Conservation (phyloP, 2,797 vertebrate genomes). For the Ctenochaetus hawaiiensis region DNA sequence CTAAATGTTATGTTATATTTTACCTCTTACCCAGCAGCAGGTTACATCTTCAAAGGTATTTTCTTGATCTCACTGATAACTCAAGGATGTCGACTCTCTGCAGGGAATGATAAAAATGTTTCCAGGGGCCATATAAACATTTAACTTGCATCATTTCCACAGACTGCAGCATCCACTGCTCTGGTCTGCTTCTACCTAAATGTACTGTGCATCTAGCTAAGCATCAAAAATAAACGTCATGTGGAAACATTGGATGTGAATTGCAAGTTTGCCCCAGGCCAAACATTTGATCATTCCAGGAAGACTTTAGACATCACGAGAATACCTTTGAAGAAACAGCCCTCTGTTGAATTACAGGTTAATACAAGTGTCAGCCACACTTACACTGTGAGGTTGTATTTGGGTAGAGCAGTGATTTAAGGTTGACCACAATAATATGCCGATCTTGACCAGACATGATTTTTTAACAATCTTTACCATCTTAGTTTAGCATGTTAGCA, state of each 20-base stretch:
- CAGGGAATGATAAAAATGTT: conserved; percentile 20
- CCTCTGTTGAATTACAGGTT: not conserved
- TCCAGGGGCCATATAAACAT: conserved; percentile 13
- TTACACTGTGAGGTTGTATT: not conserved
- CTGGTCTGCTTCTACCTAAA: not conserved
- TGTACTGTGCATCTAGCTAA: not conserved
- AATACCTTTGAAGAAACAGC: conserved; percentile 9
- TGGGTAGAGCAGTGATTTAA: conserved; percentile 3
- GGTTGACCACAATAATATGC: conserved; percentile 1
- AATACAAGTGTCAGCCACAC: not conserved
- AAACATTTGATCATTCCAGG: conserved; percentile 7
- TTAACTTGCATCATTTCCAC: conserved; percentile 18
- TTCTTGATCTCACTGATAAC: conserved; percentile 19
- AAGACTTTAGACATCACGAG: not conserved
- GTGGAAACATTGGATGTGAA: not conserved
- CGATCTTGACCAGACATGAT: not conserved
- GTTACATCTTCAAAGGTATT: conserved; percentile 43
- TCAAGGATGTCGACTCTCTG: conserved; percentile 12
- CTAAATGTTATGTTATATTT: not conserved
- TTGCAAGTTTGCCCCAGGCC: not conserved
- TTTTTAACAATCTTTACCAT: not conserved
- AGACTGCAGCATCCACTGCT: not conserved
- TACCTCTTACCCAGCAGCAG: not conserved
- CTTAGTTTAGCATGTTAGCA: not conserved
- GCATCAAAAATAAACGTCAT: not conserved